Evolutionary conservation across 2,113 vertebrate genomes (phyloP), one percentile per base, ranked within the genome.

Genomic region (Phalacrocorax aristotelis): DNA sequence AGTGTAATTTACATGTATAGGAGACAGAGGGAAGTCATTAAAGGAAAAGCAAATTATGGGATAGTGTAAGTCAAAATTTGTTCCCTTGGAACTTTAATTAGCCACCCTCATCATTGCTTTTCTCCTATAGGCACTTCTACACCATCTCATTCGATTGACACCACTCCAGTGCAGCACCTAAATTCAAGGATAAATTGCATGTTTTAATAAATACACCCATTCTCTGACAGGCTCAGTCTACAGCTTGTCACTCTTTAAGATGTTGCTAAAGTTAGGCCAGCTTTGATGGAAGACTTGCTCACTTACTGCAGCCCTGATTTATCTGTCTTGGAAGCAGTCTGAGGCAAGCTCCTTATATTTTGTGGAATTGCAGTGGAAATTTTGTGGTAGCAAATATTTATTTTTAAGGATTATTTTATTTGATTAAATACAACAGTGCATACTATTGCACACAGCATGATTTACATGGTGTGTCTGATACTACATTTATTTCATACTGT

Each of bases 31-130:
- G 57, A 96, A 96, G 36, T 90, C 79, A 96, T 90, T 93, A 93
- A 91, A 93, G 51, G 44, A 91, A 91, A 95, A 91, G 58, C 8
- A 96, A 93, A 93, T 94, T 94, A 88, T 74, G 36, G 54, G 77
- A 94, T 71, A 54, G 27, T 51, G 42, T 62, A 96, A 91, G 65
- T 89, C 44, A 97, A 89, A 95, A 87, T 91, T 52, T 89, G 27
- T 82, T 96, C 36, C 30, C 61, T 96, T 83, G 81, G 69, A 93
- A 87, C 77, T 94, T 89, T 87, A 93, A 94, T 91, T 96, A 82
- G 65, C 38, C 30, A 76, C 15, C 44, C 44, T 91, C 57, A 69
- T 61, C 52, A 57, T 44, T 82, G 65, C 49, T 89, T 95, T 95
- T 89, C 69, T 66, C 40, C 95, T 76, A 23, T 25, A 90, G 48